A percentile compares a stretch with the other conserved stretches of the same genome.
Evolutionary conservation across 1,140 invertebrate species (phyloP).

Genomic region (Antheraea mylitta): DNA sequence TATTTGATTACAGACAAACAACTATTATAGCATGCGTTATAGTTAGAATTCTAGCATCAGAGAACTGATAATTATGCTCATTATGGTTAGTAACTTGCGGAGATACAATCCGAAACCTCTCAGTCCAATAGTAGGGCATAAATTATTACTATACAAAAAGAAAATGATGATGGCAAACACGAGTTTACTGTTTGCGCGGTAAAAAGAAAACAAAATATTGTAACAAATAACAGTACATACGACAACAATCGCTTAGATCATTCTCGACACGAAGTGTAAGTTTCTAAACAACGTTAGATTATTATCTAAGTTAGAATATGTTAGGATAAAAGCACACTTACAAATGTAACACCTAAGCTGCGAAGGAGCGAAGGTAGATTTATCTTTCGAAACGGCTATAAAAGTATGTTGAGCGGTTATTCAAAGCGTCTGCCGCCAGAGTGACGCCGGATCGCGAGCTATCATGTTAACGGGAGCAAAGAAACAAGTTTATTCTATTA

Average conservation of each 20-base stretch:
- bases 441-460: slow-evolving; percentile 31
- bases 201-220: neutral
- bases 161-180: too few species aligned
- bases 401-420: slow-evolving; percentile 18
- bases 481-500: slow-evolving; percentile 60
- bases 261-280: slow-evolving; percentile 1
- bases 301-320: slow-evolving; percentile 13
- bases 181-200: too few species aligned
- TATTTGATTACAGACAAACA: too few species aligned
- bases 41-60: too few species aligned
- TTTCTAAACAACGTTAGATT: slow-evolving; percentile 9
- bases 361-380: slow-evolving; percentile 8
- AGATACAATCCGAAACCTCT: too few species aligned
- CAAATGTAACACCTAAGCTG: slow-evolving; percentile 6
- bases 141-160: too few species aligned
- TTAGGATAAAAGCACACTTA: neutral
- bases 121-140: too few species aligned
- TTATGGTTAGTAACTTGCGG: too few species aligned
- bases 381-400: slow-evolving; percentile 15
- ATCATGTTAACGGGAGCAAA: slow-evolving; percentile 26
- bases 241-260: neutral
- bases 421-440: slow-evolving; percentile 34
- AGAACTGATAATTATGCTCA: too few species aligned
- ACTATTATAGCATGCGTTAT: too few species aligned
- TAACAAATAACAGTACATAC: neutral